These are phyloP conservation scores for Pentamera pediparva DNA, from an alignment of 53 echinoderm and acorn worm species.

Conservation along the genomic window DNA sequence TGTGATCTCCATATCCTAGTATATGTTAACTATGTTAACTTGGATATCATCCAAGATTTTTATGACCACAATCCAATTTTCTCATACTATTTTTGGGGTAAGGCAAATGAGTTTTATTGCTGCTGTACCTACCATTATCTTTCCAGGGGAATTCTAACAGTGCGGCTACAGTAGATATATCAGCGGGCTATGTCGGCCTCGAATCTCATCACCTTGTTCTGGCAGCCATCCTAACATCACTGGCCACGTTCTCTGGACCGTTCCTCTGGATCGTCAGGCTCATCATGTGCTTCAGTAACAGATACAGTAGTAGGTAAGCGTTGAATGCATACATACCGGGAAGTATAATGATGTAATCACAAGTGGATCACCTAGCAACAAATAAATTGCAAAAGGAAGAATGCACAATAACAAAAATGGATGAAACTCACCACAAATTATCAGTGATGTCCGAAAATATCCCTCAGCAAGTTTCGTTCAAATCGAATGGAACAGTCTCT, in stretches of 20 bases:
- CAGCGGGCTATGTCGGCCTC: constrained; percentile 88
- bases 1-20: too few species aligned
- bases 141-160: constrained; percentile 89
- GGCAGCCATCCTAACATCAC: constrained; percentile 54
- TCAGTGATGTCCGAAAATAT: too few species aligned
- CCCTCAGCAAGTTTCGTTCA: too few species aligned
- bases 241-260: constrained; percentile 85
- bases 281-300: constrained; percentile 41
- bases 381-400: too few species aligned
- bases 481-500: too few species aligned
- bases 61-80: neutral
- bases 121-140: neutral
- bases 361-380: too few species aligned
- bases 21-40: too few species aligned
- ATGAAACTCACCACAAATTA: too few species aligned
- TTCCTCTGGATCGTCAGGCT: constrained; percentile 72
- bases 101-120: too few species aligned
- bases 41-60: neutral
- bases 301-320: constrained; percentile 58
- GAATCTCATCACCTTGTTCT: constrained; percentile 59
- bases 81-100: too few species aligned
- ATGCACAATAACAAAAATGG: too few species aligned
- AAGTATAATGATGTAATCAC: neutral
- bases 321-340: neutral
- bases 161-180: constrained; percentile 85